Percentiles rank a stretch among this genome's conserved stretches.
These are phyloP conservation scores for Poeciliopsis infans DNA, from an alignment of 2,797 vertebrate species.

Conservation along the genomic window DNA sequence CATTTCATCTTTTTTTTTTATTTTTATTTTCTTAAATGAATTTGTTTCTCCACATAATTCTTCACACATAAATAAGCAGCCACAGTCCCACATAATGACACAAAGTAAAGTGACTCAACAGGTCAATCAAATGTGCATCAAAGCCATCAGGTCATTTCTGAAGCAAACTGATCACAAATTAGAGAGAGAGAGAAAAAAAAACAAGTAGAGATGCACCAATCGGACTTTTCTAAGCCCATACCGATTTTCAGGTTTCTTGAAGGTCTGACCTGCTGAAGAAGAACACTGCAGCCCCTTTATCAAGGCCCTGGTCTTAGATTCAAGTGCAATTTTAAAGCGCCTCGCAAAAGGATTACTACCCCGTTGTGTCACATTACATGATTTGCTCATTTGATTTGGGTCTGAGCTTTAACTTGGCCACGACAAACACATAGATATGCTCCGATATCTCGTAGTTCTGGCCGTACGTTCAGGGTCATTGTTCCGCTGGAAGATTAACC, in stretches of 20 bases:
- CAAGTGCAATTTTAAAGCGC: neutral
- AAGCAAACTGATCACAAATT: conserved; percentile 27
- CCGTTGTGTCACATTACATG: neutral
- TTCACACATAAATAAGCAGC: conserved; percentile 74
- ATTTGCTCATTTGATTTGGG: neutral
- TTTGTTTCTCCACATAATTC: conserved; percentile 71
- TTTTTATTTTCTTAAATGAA: conserved; percentile 40
- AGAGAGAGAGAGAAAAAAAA: no score
- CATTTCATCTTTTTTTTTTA: conserved; percentile 84
- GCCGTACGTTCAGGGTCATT: neutral
- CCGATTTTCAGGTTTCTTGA: neutral
- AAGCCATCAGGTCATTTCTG: conserved; percentile 73
- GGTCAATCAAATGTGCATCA: conserved; percentile 68
- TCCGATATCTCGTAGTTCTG: neutral
- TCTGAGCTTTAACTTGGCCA: neutral
- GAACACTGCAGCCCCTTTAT: neutral
- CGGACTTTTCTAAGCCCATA: neutral
- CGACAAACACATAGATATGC: neutral
- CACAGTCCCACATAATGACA: conserved; percentile 76
- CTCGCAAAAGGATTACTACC: neutral
- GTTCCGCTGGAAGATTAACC: neutral
- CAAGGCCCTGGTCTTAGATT: neutral
- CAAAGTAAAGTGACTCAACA: conserved; percentile 71
- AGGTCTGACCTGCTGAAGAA: neutral
- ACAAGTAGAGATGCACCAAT: conserved; percentile 1